Base-by-base conservation (phyloP, 2,888 invertebrate genomes). In the Lochmaea crataegi region DNA sequence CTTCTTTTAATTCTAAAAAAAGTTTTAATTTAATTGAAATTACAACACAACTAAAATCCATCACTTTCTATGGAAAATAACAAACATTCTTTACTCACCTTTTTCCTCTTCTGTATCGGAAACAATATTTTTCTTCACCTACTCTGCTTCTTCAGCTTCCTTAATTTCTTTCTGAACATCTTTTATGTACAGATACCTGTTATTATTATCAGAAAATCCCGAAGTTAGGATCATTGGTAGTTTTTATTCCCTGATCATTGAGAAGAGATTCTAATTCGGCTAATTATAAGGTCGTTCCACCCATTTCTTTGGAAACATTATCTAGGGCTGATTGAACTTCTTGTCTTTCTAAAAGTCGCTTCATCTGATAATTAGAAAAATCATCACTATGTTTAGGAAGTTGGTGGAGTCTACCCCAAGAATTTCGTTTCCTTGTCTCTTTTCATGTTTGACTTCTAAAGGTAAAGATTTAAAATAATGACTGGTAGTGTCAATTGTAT, bases 391-490 rank as follows among this genome's bases (percentile, higher is more conserved):
- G 88, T 68, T 91, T 91, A 6, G 97, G 97, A 83, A 98, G 88
- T 83, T 96, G 94, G 83, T 94, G 93, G 22, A 96, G 88, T 81
- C 91, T 91, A 11, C 93, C 94, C 96, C 97, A 96, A 2, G 96
- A 96, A 79, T 92, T 94, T 87, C 94, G 94, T 85, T 97, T 98
- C 76, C 96, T 91, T 1, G 94, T 94, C 85, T 97, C 97, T 86
- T 96, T 85, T 98, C 98, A 88, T 96, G 96, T 72, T 96, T 93
- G n/a, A 96, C 93, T 86, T 97, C 96, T 0, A 94, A 90, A 3
- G 97, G 96, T 72, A 98, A 87, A 38, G 89, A 90, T 83, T 91
- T 92, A 84, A 98, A 98, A 76, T 94, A 91, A 4, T 90, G 89
- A 67, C 94, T 94, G 70, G 92, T 91, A 22, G 96, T 90, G 88